Percentiles rank a stretch among this genome's conserved stretches.
Evolutionary conservation across 2,888 invertebrate genomes (phyloP).

Genomic region (Parthenolecanium corni): DNA sequence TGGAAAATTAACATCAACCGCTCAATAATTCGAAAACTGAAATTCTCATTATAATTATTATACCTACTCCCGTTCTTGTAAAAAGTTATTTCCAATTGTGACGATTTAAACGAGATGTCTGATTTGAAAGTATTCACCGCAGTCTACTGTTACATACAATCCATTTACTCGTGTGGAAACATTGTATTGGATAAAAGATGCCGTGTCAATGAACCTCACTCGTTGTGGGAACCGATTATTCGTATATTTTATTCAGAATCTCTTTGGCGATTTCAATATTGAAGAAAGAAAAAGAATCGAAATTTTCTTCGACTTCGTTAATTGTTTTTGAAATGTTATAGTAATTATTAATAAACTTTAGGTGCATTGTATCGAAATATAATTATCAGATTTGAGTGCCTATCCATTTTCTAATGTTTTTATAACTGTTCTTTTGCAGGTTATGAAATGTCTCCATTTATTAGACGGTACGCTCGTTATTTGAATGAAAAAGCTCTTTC

Average conservation of each 20-base stretch:
- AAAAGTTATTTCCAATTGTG: no score
- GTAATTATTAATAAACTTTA: no score
- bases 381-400: no score
- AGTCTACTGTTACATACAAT: not conserved
- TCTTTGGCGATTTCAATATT: not conserved
- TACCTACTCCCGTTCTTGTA: no score
- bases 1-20: no score
- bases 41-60: no score
- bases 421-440: slow-evolving; percentile 45
- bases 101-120: no score
- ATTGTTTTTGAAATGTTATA: not conserved
- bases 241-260: not conserved
- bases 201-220: not conserved
- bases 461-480: slow-evolving; percentile 96
- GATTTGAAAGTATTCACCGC: no score
- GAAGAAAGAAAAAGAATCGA: not conserved
- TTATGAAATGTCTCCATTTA: slow-evolving; percentile 99
- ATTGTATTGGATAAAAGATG: slow-evolving; percentile 1
- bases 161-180: not conserved
- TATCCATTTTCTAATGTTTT: no score
- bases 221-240: not conserved
- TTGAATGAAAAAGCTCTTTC: slow-evolving; percentile 97
- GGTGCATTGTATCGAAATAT: no score
- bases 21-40: no score
- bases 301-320: not conserved